Conservation (phyloP, 2,888 invertebrate species). For the Lasioglossum leucozonium region DNA sequence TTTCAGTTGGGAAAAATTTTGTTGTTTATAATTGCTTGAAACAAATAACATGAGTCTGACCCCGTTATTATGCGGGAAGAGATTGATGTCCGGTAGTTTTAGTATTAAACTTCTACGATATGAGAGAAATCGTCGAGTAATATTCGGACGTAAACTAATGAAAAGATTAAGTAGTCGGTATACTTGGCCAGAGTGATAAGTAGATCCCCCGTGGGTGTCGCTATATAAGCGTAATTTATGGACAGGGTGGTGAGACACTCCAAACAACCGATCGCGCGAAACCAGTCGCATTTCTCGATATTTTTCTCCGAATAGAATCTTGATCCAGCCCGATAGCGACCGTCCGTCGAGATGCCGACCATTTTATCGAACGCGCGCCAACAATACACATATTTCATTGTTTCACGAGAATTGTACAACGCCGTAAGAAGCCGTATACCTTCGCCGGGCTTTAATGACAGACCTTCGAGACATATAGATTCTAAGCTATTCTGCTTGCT, state of each 20-base stretch:
- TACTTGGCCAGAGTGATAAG: slow-evolving; percentile 71
- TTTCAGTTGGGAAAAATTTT: neutral
- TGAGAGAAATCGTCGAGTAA: neutral
- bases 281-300: slow-evolving; percentile 67
- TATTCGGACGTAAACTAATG: neutral
- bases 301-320: slow-evolving; percentile 47
- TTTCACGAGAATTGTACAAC: slow-evolving; percentile 68
- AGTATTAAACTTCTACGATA: neutral
- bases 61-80: too few relatives aligned
- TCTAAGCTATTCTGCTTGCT: slow-evolving; percentile 66
- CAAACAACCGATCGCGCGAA: slow-evolving; percentile 66
- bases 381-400: slow-evolving; percentile 69
- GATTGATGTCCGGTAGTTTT: too few relatives aligned
- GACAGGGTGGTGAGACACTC: slow-evolving; percentile 71
- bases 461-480: slow-evolving; percentile 71
- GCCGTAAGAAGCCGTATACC: slow-evolving; percentile 68
- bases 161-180: slow-evolving; percentile 17
- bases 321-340: slow-evolving; percentile 46
- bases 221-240: slow-evolving; percentile 73
- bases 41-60: too few relatives aligned
- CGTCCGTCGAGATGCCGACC: slow-evolving; percentile 58
- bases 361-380: slow-evolving; percentile 70
- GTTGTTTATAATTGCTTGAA: neutral
- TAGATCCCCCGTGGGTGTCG: slow-evolving; percentile 72
- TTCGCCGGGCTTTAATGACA: slow-evolving; percentile 66